Percentiles rank a stretch among this genome's conserved stretches.
Conservation (phyloP, 2,888 invertebrate genomes). For the Drosophila ezoana region DNA sequence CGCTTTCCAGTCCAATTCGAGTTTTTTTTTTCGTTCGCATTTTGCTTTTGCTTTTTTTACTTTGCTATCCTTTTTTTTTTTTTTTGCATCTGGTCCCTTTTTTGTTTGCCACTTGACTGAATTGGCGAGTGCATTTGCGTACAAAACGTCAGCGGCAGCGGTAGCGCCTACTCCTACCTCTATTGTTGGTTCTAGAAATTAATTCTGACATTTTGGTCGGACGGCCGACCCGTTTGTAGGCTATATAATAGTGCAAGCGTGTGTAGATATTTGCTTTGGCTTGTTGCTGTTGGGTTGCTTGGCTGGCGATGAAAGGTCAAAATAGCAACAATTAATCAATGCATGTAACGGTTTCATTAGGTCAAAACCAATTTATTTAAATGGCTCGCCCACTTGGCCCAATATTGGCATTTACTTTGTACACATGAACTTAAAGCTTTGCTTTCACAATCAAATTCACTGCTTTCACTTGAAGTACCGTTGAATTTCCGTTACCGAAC, state of each 20-base stretch:
- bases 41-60: slow-evolving; percentile 38
- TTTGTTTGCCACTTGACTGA: slow-evolving; percentile 75
- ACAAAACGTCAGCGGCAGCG: slow-evolving; percentile 20
- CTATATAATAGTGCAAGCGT: slow-evolving; percentile 10
- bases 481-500: slow-evolving; percentile 33
- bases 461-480: slow-evolving; percentile 24
- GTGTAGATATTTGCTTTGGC: slow-evolving; percentile 21
- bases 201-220: slow-evolving; percentile 46
- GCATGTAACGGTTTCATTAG: slow-evolving; percentile 39
- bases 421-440: slow-evolving; percentile 16
- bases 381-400: not conserved
- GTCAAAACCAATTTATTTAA: slow-evolving; percentile 22
- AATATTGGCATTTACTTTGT: slow-evolving; percentile 14
- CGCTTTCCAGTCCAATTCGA: slow-evolving; percentile 80
- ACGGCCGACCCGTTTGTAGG: slow-evolving; percentile 14
- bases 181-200: slow-evolving; percentile 41
- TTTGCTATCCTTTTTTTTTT: slow-evolving; percentile 21
- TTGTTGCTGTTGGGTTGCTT: slow-evolving; percentile 26
- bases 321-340: slow-evolving; percentile 64
- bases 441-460: slow-evolving; percentile 15
- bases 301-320: slow-evolving; percentile 52
- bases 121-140: slow-evolving; percentile 67
- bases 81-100: slow-evolving; percentile 56
- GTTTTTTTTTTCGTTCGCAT: slow-evolving; percentile 29
- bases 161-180: slow-evolving; percentile 26